Percentiles rank a stretch among this genome's conserved stretches.
These are phyloP conservation scores for Aphelinus atriplicis DNA, from an alignment of 1,140 invertebrate species.

Conservation along the genomic window DNA sequence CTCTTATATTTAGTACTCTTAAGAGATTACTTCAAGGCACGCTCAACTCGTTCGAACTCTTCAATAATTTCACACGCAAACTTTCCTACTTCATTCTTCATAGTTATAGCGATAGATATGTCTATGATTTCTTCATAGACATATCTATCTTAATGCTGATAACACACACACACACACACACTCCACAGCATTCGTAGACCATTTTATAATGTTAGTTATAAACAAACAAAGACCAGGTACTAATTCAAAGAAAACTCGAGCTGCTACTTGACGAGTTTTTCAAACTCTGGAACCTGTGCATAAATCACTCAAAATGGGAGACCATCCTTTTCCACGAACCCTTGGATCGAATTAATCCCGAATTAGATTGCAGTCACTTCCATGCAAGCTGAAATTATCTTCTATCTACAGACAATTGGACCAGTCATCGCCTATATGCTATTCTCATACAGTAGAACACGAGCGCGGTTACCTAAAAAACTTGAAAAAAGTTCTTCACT, in stretches of 20 bases:
- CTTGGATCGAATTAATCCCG: no score
- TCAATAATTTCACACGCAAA: not conserved
- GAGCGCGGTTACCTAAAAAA: conserved; percentile 27
- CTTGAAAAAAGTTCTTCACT: conserved; percentile 11
- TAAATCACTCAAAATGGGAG: not conserved
- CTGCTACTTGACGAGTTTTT: not conserved
- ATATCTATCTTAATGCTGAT: not conserved
- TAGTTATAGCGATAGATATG: no score
- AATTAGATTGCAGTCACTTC: not conserved
- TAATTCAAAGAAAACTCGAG: not conserved
- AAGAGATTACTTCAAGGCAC: not conserved
- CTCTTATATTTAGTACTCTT: not conserved
- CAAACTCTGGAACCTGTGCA: not conserved
- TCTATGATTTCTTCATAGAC: no score
- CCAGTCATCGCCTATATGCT: conserved; percentile 37
- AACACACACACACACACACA: not conserved
- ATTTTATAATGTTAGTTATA: not conserved
- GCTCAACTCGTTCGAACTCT: not conserved
- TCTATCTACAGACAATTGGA: conserved; percentile 37
- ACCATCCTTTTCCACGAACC: not conserved
- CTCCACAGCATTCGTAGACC: not conserved
- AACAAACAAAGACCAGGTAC: not conserved
- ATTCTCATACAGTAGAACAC: conserved; percentile 36
- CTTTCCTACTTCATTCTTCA: not conserved
- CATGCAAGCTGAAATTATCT: conserved; percentile 36